Percentiles rank a stretch among this genome's conserved stretches.
These are phyloP conservation scores for Cinara cedri DNA, from an alignment of 2,888 invertebrate genomes.

Conservation along the genomic window DNA sequence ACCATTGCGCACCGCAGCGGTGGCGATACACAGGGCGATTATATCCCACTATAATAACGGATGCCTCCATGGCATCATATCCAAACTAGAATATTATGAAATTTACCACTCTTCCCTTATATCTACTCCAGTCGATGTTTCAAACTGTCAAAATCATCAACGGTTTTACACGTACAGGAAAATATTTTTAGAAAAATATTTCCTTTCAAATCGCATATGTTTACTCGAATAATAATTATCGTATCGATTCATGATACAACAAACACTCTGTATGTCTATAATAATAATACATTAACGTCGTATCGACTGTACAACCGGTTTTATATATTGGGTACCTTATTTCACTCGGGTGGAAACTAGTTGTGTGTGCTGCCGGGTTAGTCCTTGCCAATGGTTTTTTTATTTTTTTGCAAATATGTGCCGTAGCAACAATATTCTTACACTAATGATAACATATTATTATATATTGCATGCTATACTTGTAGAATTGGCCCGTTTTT, in stretches of 20 bases:
- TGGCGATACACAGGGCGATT: too few species aligned
- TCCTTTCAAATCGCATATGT: neutral
- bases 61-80: too few species aligned
- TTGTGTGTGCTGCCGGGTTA: slow-evolving; percentile 5
- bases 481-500: slow-evolving; percentile 6
- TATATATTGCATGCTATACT: neutral
- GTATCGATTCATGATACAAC: too few species aligned
- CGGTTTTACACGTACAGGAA: too few species aligned
- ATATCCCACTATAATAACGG: too few species aligned
- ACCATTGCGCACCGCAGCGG: neutral
- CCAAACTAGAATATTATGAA: too few species aligned
- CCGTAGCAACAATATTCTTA: slow-evolving; percentile 18
- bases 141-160: too few species aligned
- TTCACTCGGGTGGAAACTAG: slow-evolving; percentile 26
- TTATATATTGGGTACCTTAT: neutral
- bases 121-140: too few species aligned
- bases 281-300: neutral
- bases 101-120: too few species aligned
- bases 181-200: neutral
- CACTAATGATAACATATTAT: neutral
- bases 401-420: slow-evolving; percentile 26
- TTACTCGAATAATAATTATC: neutral
- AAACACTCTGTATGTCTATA: too few species aligned
- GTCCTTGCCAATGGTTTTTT: slow-evolving; percentile 4
- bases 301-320: slow-evolving; percentile 39